These are phyloP conservation scores for Magallana gigas DNA, from an alignment of 1,140 invertebrate genomes.

Conservation along the genomic window DNA sequence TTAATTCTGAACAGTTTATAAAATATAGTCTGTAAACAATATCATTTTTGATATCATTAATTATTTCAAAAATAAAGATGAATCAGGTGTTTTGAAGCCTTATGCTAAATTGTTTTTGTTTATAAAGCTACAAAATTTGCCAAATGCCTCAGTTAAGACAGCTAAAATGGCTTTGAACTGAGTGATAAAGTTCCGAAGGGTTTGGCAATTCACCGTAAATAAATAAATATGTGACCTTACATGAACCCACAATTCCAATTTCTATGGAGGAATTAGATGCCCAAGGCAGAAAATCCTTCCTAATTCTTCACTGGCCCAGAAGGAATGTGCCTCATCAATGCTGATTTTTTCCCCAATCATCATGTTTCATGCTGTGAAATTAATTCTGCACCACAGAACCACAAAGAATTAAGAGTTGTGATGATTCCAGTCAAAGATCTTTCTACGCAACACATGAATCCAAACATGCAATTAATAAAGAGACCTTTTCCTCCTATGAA, in stretches of 20 bases:
- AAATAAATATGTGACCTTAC: not conserved
- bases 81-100: too few relatives aligned
- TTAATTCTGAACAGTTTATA: too few relatives aligned
- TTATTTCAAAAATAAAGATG: too few relatives aligned
- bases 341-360: not conserved
- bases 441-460: not conserved
- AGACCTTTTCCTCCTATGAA: not conserved
- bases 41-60: not conserved
- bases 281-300: not conserved
- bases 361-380: not conserved
- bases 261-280: not conserved
- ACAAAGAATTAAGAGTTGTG: not conserved
- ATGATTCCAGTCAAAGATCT: not conserved
- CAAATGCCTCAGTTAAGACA: not conserved
- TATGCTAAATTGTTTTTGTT: too few relatives aligned
- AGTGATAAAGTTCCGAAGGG: not conserved
- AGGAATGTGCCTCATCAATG: constrained; percentile 3
- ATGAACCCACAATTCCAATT: not conserved
- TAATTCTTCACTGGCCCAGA: not conserved
- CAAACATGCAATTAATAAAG: constrained; percentile 4
- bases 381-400: not conserved
- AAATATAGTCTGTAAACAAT: not conserved
- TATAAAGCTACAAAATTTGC: too few relatives aligned
- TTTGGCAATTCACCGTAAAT: not conserved
- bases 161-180: not conserved